A percentile compares a stretch with the other conserved stretches of the same genome.
Evolutionary conservation across 1,140 invertebrate species (phyloP).

Genomic region (Drosophila trapezifrons): DNA sequence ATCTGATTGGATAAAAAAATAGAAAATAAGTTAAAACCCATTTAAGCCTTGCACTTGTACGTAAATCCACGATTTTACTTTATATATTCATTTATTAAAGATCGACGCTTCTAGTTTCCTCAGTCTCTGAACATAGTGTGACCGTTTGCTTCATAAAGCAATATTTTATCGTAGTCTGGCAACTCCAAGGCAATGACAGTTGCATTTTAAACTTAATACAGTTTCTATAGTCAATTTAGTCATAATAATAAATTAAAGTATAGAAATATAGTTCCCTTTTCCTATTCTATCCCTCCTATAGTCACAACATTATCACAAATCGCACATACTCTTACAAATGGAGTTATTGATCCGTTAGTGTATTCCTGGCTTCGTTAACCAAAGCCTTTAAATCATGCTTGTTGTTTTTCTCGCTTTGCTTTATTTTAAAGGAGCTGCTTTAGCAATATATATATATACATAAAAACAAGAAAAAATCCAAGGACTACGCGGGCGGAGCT

Average conservation of each 20-base stretch:
- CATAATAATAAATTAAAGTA: not conserved
- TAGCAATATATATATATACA: slow-evolving; percentile 11
- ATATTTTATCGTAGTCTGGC: no score
- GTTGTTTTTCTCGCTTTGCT: slow-evolving; percentile 30
- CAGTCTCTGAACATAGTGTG: not conserved
- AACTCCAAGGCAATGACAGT: no score
- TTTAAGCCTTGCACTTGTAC: no score
- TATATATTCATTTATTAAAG: not conserved
- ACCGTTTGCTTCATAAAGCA: no score
- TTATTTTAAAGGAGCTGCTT: slow-evolving; percentile 45
- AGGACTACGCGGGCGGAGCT: slow-evolving; percentile 22
- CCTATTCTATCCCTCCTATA: not conserved
- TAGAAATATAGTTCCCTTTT: not conserved
- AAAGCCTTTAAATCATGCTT: not conserved
- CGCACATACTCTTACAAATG: not conserved
- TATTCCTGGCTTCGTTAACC: slow-evolving; percentile 9
- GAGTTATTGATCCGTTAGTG: slow-evolving; percentile 8
- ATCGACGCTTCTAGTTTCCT: not conserved
- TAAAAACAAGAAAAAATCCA: slow-evolving; percentile 27
- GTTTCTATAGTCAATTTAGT: not conserved
- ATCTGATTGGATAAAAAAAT: no score
- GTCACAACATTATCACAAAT: not conserved
- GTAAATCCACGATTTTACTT: not conserved
- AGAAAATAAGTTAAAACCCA: no score
- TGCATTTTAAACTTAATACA: no score